A percentile compares a stretch with the other conserved stretches of the same genome.
Conservation (phyloP, 2,113 vertebrate genomes). For the rabbit (Oryctolagus cuniculus) region DNA sequence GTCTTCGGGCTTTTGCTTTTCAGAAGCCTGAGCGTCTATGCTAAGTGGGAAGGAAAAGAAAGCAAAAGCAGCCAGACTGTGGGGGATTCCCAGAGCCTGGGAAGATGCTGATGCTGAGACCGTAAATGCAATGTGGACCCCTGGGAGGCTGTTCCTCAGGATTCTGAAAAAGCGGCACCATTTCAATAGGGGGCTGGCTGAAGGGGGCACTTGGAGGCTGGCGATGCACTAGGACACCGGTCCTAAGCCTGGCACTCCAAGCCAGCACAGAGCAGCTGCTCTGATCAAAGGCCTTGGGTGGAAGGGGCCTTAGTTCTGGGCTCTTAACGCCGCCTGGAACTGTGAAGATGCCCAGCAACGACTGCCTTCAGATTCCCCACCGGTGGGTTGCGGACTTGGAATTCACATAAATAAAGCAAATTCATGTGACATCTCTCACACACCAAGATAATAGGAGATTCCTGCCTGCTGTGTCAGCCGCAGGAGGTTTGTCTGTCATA, state of each 20-base stretch:
- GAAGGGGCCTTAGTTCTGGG: background rate
- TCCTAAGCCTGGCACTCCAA: background rate
- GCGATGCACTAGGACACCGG: background rate
- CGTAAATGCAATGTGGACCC: background rate
- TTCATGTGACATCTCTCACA: constrained; percentile 25
- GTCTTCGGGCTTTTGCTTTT: constrained; percentile 61
- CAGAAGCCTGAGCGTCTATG: constrained; percentile 33
- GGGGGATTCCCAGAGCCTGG: background rate
- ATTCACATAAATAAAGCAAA: constrained; percentile 24
- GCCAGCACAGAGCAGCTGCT: background rate
- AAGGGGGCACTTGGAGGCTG: background rate
- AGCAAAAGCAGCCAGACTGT: background rate
- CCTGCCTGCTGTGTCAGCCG: background rate
- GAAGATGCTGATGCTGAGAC: background rate
- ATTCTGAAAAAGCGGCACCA: background rate
- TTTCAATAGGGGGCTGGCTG: background rate
- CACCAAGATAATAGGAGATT: background rate
- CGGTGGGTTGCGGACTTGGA: background rate
- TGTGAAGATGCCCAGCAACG: background rate
- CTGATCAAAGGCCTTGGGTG: background rate
- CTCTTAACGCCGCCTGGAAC: background rate
- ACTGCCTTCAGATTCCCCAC: background rate
- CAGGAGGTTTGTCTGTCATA: background rate
- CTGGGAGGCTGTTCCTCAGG: background rate
- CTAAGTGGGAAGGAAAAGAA: constrained; percentile 27